Evolutionary conservation across 2,888 invertebrate genomes (phyloP).

Genomic region (Nematopogon swammerdamellus): DNA sequence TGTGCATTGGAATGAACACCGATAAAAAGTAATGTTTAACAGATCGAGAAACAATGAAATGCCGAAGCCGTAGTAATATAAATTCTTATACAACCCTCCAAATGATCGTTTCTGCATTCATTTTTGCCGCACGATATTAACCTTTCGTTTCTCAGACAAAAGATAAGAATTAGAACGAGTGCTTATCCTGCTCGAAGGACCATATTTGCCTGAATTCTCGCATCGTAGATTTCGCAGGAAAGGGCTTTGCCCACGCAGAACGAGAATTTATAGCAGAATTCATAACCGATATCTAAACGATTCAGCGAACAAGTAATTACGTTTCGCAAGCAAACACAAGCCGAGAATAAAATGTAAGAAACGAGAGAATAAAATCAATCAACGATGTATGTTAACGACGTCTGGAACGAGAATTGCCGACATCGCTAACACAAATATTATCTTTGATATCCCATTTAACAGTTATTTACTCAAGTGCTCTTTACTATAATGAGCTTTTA

Average conservation of each 20-base stretch:
- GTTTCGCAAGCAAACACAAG: conserved; percentile 1
- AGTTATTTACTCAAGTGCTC: too few species aligned
- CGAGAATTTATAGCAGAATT: conserved; percentile 3
- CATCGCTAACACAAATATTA: background rate
- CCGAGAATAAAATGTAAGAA: background rate
- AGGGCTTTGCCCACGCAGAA: conserved; percentile 1
- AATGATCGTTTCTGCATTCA: background rate
- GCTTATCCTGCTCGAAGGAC: background rate
- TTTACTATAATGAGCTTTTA: too few species aligned
- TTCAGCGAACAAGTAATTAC: conserved; percentile 7
- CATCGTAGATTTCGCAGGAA: background rate
- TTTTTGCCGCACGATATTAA: background rate
- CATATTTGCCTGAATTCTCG: background rate
- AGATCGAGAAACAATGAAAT: conserved; percentile 36
- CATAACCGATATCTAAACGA: conserved; percentile 10
- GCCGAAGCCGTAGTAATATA: conserved; percentile 17
- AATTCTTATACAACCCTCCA: background rate
- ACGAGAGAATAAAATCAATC: background rate
- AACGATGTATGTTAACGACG: background rate
- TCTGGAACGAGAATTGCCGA: background rate
- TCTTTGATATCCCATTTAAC: too few species aligned
- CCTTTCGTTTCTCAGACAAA: background rate
- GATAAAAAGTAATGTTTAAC: conserved; percentile 38
- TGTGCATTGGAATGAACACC: conserved; percentile 10
- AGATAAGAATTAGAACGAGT: background rate